Base-by-base conservation (phyloP, 2,797 vertebrate species). In the Acanthornis magna region DNA sequence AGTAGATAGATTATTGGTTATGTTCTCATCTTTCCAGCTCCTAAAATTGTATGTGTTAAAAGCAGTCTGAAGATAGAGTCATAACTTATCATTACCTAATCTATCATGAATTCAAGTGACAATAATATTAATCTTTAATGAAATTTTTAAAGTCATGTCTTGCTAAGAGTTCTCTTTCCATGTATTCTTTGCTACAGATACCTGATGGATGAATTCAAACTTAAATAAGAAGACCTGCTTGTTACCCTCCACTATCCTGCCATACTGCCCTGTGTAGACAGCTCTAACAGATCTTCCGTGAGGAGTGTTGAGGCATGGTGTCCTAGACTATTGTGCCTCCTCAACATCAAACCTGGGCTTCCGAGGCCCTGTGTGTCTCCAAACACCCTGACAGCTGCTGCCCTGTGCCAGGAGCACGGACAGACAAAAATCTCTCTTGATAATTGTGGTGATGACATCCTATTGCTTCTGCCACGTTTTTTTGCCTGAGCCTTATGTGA, bases 321-420 rank as follows among this genome's bases (percentile, higher is more conserved):
- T 58, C 22, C 87, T 15, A 57, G 21, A 30, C 13, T 70, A 54
- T 14, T 7, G 1, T 11, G 14, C 32, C 21, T 73, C 0, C 0
- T 65, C 38, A 78, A 32, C 17, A 43, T 80, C 48, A 77, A 45
- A 78, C 17, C 9, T 81, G 34, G 9, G 10, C 18, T 55, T 91
- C 27, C 3, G 3, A 63, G 14, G 10, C 20, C 36, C 23, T 57
- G 0, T 22, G 12, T 16, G 17, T 76, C 71, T 85, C 53, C n/a
- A 79, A 76, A 73, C n/a, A 51, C 42, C 22, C 43, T 36, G 48
- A 48, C 53, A 89, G 60, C 42, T 72, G n/a, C 57, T 76, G 23
- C 23, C 14, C 19, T 82, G 27, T 48, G 47, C 43, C 17, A 48
- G 45, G n/a, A 79, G 47, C 16, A 15, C 10, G 25, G 20, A 34